Evolutionary conservation across 2,797 vertebrate species (phyloP).

Genomic region (Rhinogobio ventralis): DNA sequence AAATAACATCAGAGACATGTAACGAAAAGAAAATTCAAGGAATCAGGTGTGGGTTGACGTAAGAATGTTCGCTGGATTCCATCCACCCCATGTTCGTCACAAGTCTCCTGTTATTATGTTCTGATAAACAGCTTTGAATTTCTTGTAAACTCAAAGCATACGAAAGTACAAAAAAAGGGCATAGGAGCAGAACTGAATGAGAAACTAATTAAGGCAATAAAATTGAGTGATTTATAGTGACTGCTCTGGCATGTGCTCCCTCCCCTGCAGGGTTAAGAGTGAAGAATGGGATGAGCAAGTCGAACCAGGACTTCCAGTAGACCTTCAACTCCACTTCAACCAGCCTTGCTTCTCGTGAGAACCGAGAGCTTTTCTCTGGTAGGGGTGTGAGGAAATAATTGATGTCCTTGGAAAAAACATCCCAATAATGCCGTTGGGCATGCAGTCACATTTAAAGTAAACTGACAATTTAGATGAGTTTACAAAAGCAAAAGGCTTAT

Average conservation of each 20-base stretch:
- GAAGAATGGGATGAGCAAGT: constrained; percentile 61
- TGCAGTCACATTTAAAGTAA: constrained; percentile 37
- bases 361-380: constrained; percentile 25
- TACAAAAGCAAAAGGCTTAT: neutral
- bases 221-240: constrained; percentile 61
- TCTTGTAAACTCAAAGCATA: constrained; percentile 35
- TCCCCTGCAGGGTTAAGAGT: constrained; percentile 59
- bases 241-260: constrained; percentile 52
- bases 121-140: constrained; percentile 23
- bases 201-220: constrained; percentile 57
- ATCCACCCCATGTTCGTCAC: neutral
- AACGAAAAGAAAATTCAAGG: neutral
- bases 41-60: constrained; percentile 3
- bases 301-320: constrained; percentile 64
- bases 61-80: neutral
- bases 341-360: constrained; percentile 58
- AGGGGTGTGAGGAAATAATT: constrained; percentile 50
- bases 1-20: neutral
- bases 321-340: constrained; percentile 47
- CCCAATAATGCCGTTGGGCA: constrained; percentile 46
- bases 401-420: constrained; percentile 38
- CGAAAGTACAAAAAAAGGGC: constrained; percentile 32
- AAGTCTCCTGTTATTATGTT: neutral
- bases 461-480: constrained; percentile 18
- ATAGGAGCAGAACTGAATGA: constrained; percentile 48